Conservation (phyloP, 2,113 vertebrate species). For the Lepisosteus oculatus region DNA sequence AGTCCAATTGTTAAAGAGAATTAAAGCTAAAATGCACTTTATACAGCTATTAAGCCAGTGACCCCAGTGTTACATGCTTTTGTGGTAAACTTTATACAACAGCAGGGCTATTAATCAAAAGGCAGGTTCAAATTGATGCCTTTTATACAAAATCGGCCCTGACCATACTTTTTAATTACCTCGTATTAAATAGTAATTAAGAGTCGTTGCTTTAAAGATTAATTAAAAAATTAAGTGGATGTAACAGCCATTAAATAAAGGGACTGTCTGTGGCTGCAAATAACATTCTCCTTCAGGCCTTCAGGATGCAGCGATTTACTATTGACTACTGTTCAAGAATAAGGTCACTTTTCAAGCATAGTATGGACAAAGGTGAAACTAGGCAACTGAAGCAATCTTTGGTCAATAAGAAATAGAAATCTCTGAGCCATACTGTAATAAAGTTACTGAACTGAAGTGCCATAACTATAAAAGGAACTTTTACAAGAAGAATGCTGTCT, state of each 20-base stretch:
- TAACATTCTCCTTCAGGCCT: constrained; percentile 56
- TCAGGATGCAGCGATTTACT: constrained; percentile 76
- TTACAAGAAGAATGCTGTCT: constrained; percentile 77
- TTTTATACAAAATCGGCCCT: constrained; percentile 54
- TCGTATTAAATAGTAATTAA: constrained; percentile 74
- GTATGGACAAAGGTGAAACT: constrained; percentile 91
- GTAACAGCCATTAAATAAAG: constrained; percentile 70
- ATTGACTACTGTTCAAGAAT: constrained; percentile 85
- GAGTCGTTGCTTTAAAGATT: constrained; percentile 69
- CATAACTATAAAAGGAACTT: constrained; percentile 82
- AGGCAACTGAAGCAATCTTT: constrained; percentile 95
- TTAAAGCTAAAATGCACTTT: constrained; percentile 52
- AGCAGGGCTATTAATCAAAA: constrained; percentile 65
- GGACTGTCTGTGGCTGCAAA: constrained; percentile 50
- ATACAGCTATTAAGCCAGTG: constrained; percentile 58
- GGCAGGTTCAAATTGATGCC: constrained; percentile 49
- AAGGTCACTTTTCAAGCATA: constrained; percentile 90
- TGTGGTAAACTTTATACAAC: constrained; percentile 51
- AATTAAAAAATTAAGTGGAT: constrained; percentile 71
- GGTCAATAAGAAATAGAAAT: constrained; percentile 96
- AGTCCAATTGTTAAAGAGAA: constrained; percentile 49
- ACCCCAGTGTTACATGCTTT: constrained; percentile 47
- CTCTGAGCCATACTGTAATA: constrained; percentile 91
- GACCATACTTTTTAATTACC: constrained; percentile 62
- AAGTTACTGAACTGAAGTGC: constrained; percentile 93